phyloP scores from a whole-genome alignment of 2,113 vertebrate species.

The Zapus hudsonius region DNA sequence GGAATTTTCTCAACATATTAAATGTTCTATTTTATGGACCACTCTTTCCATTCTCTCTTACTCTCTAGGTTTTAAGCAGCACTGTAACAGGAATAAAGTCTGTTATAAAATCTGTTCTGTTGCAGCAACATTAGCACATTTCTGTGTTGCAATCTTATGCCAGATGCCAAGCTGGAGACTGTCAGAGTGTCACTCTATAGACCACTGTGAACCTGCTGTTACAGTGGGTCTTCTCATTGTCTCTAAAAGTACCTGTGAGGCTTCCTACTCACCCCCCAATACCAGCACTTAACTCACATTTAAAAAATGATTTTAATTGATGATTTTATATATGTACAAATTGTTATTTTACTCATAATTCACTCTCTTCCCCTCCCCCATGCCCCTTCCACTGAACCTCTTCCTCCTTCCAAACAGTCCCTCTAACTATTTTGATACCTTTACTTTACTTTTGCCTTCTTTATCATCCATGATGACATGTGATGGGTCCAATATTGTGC shows the following conservation, averaged over 20 bases:
- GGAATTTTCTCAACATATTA: not conserved
- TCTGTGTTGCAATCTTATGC: conserved; percentile 16
- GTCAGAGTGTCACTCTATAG: conserved; percentile 9
- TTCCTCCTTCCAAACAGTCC: too few relatives aligned
- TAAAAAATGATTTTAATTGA: too few relatives aligned
- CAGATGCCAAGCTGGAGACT: conserved; percentile 43
- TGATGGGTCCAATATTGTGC: too few relatives aligned
- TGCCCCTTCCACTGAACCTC: too few relatives aligned
- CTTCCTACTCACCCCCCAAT: not conserved
- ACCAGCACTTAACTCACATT: not conserved
- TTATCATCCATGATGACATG: too few relatives aligned
- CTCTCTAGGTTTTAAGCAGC: conserved; percentile 52
- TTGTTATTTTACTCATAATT: too few relatives aligned
- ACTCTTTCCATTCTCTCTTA: not conserved
- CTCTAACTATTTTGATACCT: too few relatives aligned
- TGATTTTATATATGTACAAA: too few relatives aligned
- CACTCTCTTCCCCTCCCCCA: too few relatives aligned
- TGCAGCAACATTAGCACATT: conserved; percentile 45
- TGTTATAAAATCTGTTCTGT: conserved; percentile 63
- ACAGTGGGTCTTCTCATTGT: not conserved
- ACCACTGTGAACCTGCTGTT: conserved; percentile 9
- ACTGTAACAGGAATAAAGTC: conserved; percentile 52
- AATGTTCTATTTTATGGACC: not conserved
- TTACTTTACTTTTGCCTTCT: too few relatives aligned
- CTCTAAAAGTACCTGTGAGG: not conserved